Conservation (phyloP, 1,140 invertebrate species). For the Phenacoccus solenopsis region DNA sequence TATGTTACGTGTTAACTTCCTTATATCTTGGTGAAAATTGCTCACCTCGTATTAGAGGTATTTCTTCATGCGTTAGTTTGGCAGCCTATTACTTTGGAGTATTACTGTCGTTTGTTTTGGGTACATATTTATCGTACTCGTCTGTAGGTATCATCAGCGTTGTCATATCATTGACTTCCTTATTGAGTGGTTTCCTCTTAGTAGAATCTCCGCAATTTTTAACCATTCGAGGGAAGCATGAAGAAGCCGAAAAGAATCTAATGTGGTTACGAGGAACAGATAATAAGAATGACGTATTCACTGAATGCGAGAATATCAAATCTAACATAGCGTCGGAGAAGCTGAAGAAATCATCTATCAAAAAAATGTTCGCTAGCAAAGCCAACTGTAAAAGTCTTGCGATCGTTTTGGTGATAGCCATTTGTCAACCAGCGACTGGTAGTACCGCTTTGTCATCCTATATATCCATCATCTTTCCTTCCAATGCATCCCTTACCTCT, state of each 20-base stretch:
- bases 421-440: not conserved
- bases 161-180: not conserved
- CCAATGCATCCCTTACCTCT: not conserved
- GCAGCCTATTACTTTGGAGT: constrained; percentile 65
- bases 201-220: constrained; percentile 68
- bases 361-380: not conserved
- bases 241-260: constrained; percentile 48
- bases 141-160: constrained; percentile 49
- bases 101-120: constrained; percentile 57
- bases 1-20: not conserved
- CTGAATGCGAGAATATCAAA: not conserved
- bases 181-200: constrained; percentile 39
- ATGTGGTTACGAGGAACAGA: constrained; percentile 45
- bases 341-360: not conserved
- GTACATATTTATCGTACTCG: constrained; percentile 54
- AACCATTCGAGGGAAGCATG: constrained; percentile 42
- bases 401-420: not conserved
- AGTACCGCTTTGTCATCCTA: not conserved
- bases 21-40: constrained; percentile 26
- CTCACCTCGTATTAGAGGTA: constrained; percentile 23
- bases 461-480: not conserved
- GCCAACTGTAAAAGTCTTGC: not conserved
- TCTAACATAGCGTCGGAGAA: not conserved
- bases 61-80: constrained; percentile 60
- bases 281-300: not conserved